These are phyloP conservation scores for Paramuricea clavata DNA, from an alignment of 92 coral and sea anemone genomes.

Conservation along the genomic window DNA sequence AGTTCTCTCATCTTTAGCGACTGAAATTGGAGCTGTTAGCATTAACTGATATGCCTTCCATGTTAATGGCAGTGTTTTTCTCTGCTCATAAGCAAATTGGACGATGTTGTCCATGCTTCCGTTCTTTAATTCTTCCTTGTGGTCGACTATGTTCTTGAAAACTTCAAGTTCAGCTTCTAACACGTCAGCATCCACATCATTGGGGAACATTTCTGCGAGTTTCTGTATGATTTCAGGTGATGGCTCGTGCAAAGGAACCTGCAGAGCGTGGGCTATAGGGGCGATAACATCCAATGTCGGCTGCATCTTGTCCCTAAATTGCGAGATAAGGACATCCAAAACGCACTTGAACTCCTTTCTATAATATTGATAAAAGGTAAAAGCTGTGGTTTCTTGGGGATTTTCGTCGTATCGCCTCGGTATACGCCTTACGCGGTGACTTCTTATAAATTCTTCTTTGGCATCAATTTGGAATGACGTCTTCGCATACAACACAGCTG, in stretches of 20 bases:
- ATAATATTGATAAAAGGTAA: neutral
- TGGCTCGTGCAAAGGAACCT: constrained; percentile 18
- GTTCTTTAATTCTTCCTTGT: neutral
- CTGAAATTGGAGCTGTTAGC: constrained; percentile 2
- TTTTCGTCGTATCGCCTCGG: constrained; percentile 14
- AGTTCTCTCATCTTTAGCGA: constrained; percentile 20
- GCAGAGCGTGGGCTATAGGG: constrained; percentile 1
- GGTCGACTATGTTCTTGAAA: constrained; percentile 10
- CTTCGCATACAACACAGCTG: neutral
- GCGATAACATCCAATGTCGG: constrained; percentile 14
- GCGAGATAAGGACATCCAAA: constrained; percentile 28
- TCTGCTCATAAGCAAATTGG: constrained; percentile 35
- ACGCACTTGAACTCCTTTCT: constrained; percentile 31
- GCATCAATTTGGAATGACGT: neutral
- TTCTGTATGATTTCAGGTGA: neutral
- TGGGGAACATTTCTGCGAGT: constrained; percentile 8
- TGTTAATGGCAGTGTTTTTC: constrained; percentile 19
- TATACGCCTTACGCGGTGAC: neutral
- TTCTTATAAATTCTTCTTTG: constrained; percentile 4
- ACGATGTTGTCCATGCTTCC: neutral
- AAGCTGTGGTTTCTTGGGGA: neutral
- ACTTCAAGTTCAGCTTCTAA: constrained; percentile 21
- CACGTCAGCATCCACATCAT: constrained; percentile 21
- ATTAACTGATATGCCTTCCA: constrained; percentile 33
- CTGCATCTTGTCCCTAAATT: constrained; percentile 4